Evolutionary conservation across 2,113 vertebrate genomes (phyloP), one percentile per base, ranked within the genome.

Genomic region (Neogale vison): DNA sequence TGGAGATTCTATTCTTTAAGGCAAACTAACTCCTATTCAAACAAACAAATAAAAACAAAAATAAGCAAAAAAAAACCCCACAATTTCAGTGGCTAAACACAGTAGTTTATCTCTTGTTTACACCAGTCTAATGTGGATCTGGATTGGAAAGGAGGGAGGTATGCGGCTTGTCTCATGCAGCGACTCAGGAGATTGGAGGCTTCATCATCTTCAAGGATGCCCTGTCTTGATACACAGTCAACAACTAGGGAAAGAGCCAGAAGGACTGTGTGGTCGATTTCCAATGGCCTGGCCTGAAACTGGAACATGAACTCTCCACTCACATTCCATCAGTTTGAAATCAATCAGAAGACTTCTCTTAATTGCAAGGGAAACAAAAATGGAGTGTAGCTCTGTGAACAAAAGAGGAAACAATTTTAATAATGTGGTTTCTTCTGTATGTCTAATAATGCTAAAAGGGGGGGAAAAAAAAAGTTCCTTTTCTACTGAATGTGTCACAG

Each of bases 181-280:
- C 18, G 47, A n/a, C 1, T 26, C 8, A 39, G n/a, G 14, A 0
- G 69, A 5, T 4, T 50, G 36, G 2, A 21, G 7, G 6, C 34
- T 77, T 20, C n/a, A 39, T 63, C 10, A 65, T 24, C 9, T 94
- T 88, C 24, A 29, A 61, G 4, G 9, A 39, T 89, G 20, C 14
- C 15, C 84, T 89, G 83, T 76, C 17, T 47, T 20, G 15, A 3
- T 13, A 17, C 29, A 83, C 2, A 72, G 29, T 29, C 23, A 72
- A 26, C 57, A 95, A 31, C 69, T 7, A 0, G 4, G 2, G 5
- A 65, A 63, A 85, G 24, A 87, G 17, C n/a, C 50, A 9, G 18
- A 7, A 39, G n/a, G 8, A 39, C 11, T 23, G 7, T 61, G 20
- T 26, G 13, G 10, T 57, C 55, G 26, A 80, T 76, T 86, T 67